Conservation (phyloP, 2,888 invertebrate genomes). For the Dryococelus australis region DNA sequence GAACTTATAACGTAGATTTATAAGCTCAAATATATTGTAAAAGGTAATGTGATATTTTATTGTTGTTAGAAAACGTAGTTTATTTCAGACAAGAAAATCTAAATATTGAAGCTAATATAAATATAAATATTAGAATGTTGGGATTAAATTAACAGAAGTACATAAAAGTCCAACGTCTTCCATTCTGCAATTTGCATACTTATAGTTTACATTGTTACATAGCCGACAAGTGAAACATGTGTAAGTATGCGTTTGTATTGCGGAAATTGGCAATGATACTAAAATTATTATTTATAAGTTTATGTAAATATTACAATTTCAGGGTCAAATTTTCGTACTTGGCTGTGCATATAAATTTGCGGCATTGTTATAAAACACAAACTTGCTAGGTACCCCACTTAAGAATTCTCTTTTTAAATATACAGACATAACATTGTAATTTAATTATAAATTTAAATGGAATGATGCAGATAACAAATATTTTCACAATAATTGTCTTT, state of each 20-base stretch:
- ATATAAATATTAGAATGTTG: neutral
- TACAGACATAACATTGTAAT: no score
- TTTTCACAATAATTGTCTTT: no score
- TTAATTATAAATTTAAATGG: no score
- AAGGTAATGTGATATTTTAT: neutral
- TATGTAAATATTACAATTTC: neutral
- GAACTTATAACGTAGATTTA: neutral
- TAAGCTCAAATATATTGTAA: neutral
- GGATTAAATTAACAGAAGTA: neutral
- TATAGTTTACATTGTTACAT: neutral
- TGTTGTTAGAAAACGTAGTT: constrained; percentile 26
- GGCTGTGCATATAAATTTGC: no score
- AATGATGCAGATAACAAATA: no score
- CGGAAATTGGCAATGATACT: neutral
- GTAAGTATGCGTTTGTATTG: neutral
- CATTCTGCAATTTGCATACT: constrained; percentile 24
- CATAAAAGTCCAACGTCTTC: constrained; percentile 37
- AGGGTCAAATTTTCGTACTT: neutral
- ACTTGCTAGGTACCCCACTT: no score
- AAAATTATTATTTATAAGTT: neutral
- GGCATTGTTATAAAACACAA: no score
- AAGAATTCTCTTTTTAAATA: no score
- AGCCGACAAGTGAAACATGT: neutral
- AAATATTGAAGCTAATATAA: neutral
- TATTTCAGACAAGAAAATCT: constrained; percentile 24